Evolutionary conservation across 2,797 vertebrate species (phyloP).

Genomic region (Leontocebus nigricollis): DNA sequence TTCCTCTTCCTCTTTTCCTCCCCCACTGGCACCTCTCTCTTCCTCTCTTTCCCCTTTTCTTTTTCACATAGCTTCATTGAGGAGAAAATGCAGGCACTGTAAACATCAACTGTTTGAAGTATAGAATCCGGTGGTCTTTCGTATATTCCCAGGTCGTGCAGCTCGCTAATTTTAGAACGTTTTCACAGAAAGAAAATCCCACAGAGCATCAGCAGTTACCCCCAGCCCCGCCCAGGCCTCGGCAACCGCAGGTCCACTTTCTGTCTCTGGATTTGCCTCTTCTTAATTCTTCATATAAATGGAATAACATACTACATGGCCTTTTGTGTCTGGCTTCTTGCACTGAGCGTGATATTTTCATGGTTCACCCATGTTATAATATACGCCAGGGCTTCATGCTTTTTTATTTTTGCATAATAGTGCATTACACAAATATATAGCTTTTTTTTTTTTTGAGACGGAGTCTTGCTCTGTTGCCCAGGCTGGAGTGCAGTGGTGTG

Average conservation of each 20-base stretch:
- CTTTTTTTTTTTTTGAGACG: neutral
- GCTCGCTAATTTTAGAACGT: too few species aligned
- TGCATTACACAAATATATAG: accelerated
- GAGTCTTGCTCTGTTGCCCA: neutral
- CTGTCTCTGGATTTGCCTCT: neutral
- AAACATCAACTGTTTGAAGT: accelerated
- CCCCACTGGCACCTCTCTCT: neutral
- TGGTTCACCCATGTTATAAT: accelerated
- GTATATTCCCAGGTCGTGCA: accelerated
- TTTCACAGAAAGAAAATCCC: neutral
- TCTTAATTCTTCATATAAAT: neutral
- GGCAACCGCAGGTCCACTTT: neutral
- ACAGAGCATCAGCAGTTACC: neutral
- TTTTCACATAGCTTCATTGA: neutral
- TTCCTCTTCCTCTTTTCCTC: neutral
- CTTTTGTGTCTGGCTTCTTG: neutral
- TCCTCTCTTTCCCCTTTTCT: neutral
- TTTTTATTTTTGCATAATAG: neutral
- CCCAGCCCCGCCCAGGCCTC: too few species aligned
- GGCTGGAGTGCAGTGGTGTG: neutral
- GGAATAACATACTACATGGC: accelerated
- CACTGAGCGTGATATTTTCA: accelerated
- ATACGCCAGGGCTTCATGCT: accelerated
- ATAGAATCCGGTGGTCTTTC: accelerated
- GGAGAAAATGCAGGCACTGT: neutral